Evolutionary conservation across 1,140 invertebrate species (phyloP).

Genomic region (Dryas iulia): DNA sequence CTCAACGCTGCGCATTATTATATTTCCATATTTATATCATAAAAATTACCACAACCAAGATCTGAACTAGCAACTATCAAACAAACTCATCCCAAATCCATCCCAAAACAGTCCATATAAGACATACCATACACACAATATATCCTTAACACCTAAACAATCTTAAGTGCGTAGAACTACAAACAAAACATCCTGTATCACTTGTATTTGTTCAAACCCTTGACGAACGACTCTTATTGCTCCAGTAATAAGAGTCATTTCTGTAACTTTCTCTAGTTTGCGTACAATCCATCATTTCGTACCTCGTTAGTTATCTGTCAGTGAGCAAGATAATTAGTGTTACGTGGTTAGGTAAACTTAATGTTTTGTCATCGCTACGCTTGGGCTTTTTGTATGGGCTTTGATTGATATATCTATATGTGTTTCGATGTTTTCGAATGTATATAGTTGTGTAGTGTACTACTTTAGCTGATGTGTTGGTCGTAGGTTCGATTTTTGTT

Average conservation of each 20-base stretch:
- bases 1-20: too few relatives aligned
- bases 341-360: conserved; percentile 9
- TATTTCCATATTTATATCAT: too few relatives aligned
- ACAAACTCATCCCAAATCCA: too few relatives aligned
- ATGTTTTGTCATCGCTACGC: not conserved
- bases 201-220: not conserved
- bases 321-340: conserved; percentile 10
- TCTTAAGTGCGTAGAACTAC: not conserved
- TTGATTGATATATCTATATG: not conserved
- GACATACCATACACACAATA: too few relatives aligned
- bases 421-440: too few relatives aligned
- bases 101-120: too few relatives aligned
- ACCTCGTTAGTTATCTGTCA: conserved; percentile 6
- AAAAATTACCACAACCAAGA: too few relatives aligned
- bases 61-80: too few relatives aligned
- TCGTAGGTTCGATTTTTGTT: too few relatives aligned
- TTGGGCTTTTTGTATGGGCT: not conserved
- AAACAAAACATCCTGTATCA: not conserved
- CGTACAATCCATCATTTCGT: conserved; percentile 5
- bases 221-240: not conserved
- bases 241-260: not conserved
- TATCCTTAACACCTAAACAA: not conserved
- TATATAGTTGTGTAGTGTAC: too few relatives aligned
- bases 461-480: too few relatives aligned
- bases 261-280: not conserved